Base-by-base conservation (phyloP, 2,797 vertebrate species). In the Chaenodraco wilsoni region DNA sequence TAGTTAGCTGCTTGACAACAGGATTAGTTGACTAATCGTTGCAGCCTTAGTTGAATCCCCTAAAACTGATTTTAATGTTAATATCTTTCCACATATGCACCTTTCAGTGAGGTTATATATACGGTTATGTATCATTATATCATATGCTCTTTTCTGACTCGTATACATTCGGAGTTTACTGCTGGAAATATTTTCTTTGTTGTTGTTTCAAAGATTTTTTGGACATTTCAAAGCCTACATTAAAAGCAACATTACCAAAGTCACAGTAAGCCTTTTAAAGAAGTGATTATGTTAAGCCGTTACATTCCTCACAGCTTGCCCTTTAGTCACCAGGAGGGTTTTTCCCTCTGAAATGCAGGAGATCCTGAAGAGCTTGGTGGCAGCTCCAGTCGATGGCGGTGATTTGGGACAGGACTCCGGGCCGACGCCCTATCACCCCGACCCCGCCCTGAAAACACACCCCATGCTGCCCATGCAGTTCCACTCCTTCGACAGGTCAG, bases 391-490 rank as follows among this genome's bases (percentile, higher is more conserved):
- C 15, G 98, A 99, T 48, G 95, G 96, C 19, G 92, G 95, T 1
- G 98, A 99, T 45, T 87, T 95, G 72, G 97, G 97, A 31, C 97
- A 97, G 0, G 98, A 98, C 81, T 96, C 95, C 0, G 93, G 98
- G 41, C 97, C 97, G 0, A 94, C 94, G 10, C 94, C 94, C 7
- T 95, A 95, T 79, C 97, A 95, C 88, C 97, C 98, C 6, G 98
- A 99, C 79, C 96, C 97, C 5, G 95, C 97, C 5, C 82, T 99
- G 87, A 99, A 99, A 92, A 97, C 97, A 0, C 97, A 99, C 43
- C 94, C 97, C 45, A 97, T 98, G 93, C 95, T 99, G 84, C 98
- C 98, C 74, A 98, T 99, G 98, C 98, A 99, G 95, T 99, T 98
- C 92, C 98, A 99, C 92, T 99, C 97, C 41, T 99, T 99, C 70